Percentiles rank a stretch among this genome's conserved stretches.
phyloP scores from a whole-genome alignment of 1,140 invertebrate species.

The Pogonomyrmex barbatus region DNA sequence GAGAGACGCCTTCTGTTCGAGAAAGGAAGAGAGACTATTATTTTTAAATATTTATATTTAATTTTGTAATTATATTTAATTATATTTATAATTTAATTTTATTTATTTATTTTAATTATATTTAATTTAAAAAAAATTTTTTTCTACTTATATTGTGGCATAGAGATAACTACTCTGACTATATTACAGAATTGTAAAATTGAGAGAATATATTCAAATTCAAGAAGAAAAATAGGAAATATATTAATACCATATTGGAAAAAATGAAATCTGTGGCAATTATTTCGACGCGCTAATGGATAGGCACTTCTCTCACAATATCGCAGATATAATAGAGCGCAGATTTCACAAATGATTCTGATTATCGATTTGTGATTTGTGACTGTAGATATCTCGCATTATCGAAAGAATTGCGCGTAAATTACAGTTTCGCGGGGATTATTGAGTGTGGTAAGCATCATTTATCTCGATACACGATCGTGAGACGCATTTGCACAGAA shows the following conservation, averaged over 20 bases:
- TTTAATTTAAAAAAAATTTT: no score
- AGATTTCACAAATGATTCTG: not conserved
- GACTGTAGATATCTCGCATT: constrained; percentile 14
- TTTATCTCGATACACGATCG: constrained; percentile 17
- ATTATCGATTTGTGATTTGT: constrained; percentile 20
- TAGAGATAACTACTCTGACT: not conserved
- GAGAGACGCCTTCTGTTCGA: not conserved
- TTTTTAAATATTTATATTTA: not conserved
- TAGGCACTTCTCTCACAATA: not conserved
- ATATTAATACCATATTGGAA: not conserved
- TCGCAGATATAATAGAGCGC: not conserved
- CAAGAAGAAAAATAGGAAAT: not conserved
- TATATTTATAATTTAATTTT: not conserved
- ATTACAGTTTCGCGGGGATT: constrained; percentile 24
- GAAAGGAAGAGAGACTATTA: not conserved
- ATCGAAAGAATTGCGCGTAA: constrained; percentile 41
- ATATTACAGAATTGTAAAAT: not conserved
- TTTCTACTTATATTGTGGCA: not conserved
- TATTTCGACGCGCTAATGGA: constrained; percentile 20
- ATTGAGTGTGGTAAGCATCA: constrained; percentile 11
- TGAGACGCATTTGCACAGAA: constrained; percentile 19
- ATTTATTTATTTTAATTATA: no score
- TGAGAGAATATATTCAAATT: not conserved
- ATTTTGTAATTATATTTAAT: not conserved
- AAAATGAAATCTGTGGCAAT: not conserved